Evolutionary conservation across 2,797 vertebrate species (phyloP).

Genomic region (Prionace glauca): DNA sequence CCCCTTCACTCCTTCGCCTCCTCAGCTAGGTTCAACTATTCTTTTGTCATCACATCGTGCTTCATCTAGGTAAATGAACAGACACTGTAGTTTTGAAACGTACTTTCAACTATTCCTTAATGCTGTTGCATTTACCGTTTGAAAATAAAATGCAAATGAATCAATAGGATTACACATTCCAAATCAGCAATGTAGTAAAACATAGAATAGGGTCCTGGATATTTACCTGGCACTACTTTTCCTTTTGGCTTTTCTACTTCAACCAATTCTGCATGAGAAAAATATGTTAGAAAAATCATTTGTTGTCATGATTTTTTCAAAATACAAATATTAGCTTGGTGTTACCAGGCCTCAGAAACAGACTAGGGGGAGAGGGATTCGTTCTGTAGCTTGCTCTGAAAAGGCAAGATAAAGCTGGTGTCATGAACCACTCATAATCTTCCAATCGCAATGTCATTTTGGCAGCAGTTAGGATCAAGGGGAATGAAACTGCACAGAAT

Average conservation of each 20-base stretch:
- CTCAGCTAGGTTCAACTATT: not conserved
- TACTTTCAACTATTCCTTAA: not conserved
- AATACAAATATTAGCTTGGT: too few relatives aligned
- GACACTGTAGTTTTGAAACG: not conserved
- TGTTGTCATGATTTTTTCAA: not conserved
- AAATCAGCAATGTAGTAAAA: not conserved
- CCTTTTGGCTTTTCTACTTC: not conserved
- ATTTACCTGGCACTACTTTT: not conserved
- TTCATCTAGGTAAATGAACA: not conserved
- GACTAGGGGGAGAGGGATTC: too few relatives aligned
- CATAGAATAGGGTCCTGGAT: not conserved
- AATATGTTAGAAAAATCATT: not conserved
- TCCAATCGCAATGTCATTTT: too few relatives aligned
- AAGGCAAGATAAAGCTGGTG: too few relatives aligned
- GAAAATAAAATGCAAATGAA: not conserved
- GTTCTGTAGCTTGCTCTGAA: too few relatives aligned
- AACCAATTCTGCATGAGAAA: not conserved
- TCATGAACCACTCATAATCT: too few relatives aligned
- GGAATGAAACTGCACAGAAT: too few relatives aligned
- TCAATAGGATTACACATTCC: not conserved
- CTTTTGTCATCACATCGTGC: not conserved
- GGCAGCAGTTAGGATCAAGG: too few relatives aligned
- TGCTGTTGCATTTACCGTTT: not conserved
- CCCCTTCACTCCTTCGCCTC: not conserved
- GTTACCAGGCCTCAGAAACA: too few relatives aligned